A percentile compares a stretch with the other conserved stretches of the same genome.
phyloP scores from a whole-genome alignment of 2,888 invertebrate genomes.

The Nomada ferruginata region DNA sequence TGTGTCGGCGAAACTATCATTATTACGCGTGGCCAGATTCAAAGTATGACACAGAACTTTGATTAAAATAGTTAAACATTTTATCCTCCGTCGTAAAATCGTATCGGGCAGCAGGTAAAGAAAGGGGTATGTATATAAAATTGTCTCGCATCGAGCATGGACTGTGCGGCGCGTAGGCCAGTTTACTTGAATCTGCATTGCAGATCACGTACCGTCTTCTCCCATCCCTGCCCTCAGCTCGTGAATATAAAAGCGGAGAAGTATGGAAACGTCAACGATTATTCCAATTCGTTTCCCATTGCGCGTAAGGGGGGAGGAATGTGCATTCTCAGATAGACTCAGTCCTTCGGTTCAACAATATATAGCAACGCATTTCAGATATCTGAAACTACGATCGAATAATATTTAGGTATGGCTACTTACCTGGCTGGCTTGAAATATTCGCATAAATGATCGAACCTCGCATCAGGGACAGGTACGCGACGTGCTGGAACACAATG shows the following conservation, averaged over 20 bases:
- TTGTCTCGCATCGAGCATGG: slow-evolving; percentile 61
- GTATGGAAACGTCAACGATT: slow-evolving; percentile 82
- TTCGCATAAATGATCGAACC: slow-evolving; percentile 96
- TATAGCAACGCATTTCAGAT: slow-evolving; percentile 27
- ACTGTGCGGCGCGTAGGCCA: slow-evolving; percentile 70
- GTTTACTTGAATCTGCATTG: slow-evolving; percentile 81
- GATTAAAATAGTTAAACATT: background rate
- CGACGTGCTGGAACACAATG: slow-evolving; percentile 89
- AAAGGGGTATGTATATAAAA: slow-evolving; percentile 44
- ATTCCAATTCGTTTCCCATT: slow-evolving; percentile 82
- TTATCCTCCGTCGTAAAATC: background rate
- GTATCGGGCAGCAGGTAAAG: too few relatives aligned
- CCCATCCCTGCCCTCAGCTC: slow-evolving; percentile 46
- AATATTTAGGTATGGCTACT: slow-evolving; percentile 75
- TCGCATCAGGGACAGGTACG: slow-evolving; percentile 98
- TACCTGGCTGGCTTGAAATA: slow-evolving; percentile 98
- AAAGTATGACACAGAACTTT: background rate
- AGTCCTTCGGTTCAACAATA: slow-evolving; percentile 33
- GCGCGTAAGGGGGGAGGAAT: slow-evolving; percentile 36
- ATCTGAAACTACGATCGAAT: slow-evolving; percentile 56
- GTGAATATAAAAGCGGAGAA: slow-evolving; percentile 80
- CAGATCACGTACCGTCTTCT: slow-evolving; percentile 80
- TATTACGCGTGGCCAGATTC: slow-evolving; percentile 11
- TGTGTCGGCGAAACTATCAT: slow-evolving; percentile 41
- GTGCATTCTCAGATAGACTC: slow-evolving; percentile 64